Evolutionary conservation across 2,797 vertebrate genomes (phyloP), one percentile per base, ranked within the genome.

Genomic region (Limosa lapponica): DNA sequence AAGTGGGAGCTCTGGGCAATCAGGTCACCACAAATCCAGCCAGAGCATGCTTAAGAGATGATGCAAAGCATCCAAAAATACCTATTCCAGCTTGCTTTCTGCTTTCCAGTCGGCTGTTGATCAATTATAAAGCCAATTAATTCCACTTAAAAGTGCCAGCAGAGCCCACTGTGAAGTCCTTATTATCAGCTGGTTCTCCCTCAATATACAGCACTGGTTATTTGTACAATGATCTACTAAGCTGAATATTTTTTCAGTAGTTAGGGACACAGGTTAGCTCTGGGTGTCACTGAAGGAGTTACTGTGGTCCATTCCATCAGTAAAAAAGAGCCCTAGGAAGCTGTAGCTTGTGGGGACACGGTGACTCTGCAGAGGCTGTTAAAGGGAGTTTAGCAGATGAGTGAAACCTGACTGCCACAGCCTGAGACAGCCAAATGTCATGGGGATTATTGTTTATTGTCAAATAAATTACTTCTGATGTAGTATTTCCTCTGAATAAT

Each of bases 401-500:
- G 27, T 16, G 66, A 72, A 88, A 74, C 22, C 49, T 88, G 61
- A 46, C 32, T 88, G 54, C 23, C 70, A 48, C 54, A 55, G 19
- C 18, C 62, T 22, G 36, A 72, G 75, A 79, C 65, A 73, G 39
- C 46, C 39, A 69, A 16, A 69, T 71, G 32, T 82, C 70, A 30
- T 5, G 32, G 25, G 62, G 72, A 10, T 61, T 80, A 73, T 44
- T 89, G 59, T 93, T 91, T 89, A 37, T 71, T 85, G 71, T n/a
- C 79, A 78, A 27, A 59, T 71, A 88, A 92, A 95, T 74, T 46
- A 71, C 48, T 82, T 67, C 22, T 67, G 82, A 57, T 89, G 41
- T 41, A 86, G n/a, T 46, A 30, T 91, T 95, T 86, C 51, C 77
- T 82, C 39, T 75, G 77, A 89, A 92, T 90, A 93, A 67, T 94